Percentiles rank a stretch among this genome's conserved stretches.
Evolutionary conservation across 2,888 invertebrate genomes (phyloP).

Genomic region (Nesidiocoris tenuis): DNA sequence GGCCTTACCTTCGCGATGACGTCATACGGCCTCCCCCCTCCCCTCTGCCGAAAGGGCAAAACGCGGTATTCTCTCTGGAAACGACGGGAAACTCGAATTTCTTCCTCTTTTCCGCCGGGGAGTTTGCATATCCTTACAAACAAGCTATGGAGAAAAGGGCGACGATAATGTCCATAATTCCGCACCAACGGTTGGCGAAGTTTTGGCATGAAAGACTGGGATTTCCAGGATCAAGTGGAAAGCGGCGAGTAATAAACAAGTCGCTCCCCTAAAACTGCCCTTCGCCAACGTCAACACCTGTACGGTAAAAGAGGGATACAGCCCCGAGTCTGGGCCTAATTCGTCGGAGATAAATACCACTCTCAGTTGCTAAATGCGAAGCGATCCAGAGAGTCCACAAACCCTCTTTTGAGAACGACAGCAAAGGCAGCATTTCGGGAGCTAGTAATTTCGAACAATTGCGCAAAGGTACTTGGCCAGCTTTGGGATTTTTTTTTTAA

Average conservation of each 20-base stretch:
- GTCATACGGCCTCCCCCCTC: too few species aligned
- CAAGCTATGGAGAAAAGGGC: not conserved
- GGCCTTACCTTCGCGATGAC: not conserved
- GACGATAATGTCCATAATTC: not conserved
- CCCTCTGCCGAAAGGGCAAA: not conserved
- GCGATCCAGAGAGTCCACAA: too few species aligned
- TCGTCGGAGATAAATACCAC: too few species aligned
- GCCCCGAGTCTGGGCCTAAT: too few species aligned
- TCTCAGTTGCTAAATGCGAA: too few species aligned
- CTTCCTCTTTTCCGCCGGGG: not conserved
- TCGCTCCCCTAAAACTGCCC: not conserved
- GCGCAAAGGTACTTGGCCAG: too few species aligned
- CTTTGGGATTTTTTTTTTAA: too few species aligned
- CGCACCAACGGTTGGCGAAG: not conserved
- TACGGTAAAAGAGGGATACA: not conserved
- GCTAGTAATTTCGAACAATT: too few species aligned
- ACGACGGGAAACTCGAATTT: not conserved
- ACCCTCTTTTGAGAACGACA: too few species aligned
- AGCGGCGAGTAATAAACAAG: not conserved
- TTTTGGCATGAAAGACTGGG: not conserved
- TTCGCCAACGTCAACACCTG: not conserved
- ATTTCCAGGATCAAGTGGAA: not conserved
- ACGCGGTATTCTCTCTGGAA: not conserved
- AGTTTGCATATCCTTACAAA: not conserved
- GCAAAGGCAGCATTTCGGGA: too few species aligned